Evolutionary conservation across 2,113 vertebrate species (phyloP), one percentile per base, ranked within the genome.

Genomic region (Ammodytes dubius): DNA sequence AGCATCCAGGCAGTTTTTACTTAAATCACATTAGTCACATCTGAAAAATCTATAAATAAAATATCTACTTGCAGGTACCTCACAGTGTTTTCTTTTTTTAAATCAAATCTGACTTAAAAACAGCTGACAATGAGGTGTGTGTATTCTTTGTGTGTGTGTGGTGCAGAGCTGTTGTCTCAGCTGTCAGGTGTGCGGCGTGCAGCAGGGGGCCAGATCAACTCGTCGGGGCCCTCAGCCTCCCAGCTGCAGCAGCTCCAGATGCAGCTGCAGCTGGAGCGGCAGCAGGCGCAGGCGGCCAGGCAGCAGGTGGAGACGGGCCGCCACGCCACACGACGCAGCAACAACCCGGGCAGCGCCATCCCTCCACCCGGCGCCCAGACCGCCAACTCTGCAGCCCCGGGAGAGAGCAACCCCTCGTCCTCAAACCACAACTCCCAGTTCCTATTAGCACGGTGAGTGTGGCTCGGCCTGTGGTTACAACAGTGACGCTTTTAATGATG

Each of bases 171-270:
- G 91, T 95, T 99, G 89, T 99, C 98, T 89, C 98, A 99, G 95
- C 96, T 99, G 75, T 99, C 98, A 60, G 98, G 98, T 5, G 98
- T 99, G 90, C 96, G 98, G 53, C 98, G 98, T 87, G 98, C 98
- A 4, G 97, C 98, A 37, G 98, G 98, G 85, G 98, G 98, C 77
- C 97, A 99, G 89, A 97, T 99, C 60, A 99, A 98, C 91, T 99
- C 98, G 14, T 97, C 98, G 11, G 98, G 98, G 87, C 98, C 98
- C 65, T 99, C 98, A 7, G 97, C 98, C 59, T 99, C 98, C 43
- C 98, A 99, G 90, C 95, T 99, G 90, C 98, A 99, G 90, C 98
- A 99, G 90, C 94, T 99, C 92, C 98, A 99, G 94, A 99, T 99
- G 98, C 98, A 99, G 87, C 95, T 99, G 94, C 98, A 99, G 95